Evolutionary conservation across 2,888 invertebrate species (phyloP).

Genomic region (Eumacrocentrus americanus): DNA sequence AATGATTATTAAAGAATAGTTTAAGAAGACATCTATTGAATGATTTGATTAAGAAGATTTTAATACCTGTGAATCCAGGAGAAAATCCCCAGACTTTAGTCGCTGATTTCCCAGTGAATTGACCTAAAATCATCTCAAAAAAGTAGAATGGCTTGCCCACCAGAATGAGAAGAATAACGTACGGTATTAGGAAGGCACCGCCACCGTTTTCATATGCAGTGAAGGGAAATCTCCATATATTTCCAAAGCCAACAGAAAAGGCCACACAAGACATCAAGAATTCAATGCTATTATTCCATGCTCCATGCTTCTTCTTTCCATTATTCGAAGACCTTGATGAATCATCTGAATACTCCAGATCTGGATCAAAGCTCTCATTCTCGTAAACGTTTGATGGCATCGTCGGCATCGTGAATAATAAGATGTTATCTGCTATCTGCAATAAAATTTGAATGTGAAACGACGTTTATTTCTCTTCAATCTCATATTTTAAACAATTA

Average conservation of each 20-base stretch:
- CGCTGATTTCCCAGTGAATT: constrained; percentile 81
- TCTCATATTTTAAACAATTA: too few species aligned
- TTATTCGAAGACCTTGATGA: too few species aligned
- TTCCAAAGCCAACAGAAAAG: constrained; percentile 73
- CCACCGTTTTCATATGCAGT: constrained; percentile 73
- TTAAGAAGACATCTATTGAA: too few species aligned
- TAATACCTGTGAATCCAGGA: constrained; percentile 67
- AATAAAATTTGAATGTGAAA: too few species aligned
- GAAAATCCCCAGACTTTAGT: constrained; percentile 74
- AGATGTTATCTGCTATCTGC: too few species aligned
- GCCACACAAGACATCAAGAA: constrained; percentile 72
- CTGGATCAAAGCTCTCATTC: too few species aligned
- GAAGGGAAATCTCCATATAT: constrained; percentile 74
- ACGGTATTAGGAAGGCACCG: constrained; percentile 73
- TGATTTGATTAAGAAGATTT: too few species aligned
- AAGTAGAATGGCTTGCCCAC: constrained; percentile 85
- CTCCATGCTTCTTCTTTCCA: constrained; percentile 33
- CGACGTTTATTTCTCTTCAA: too few species aligned
- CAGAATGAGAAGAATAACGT: constrained; percentile 70
- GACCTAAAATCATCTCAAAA: constrained; percentile 83
- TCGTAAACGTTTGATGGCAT: too few species aligned
- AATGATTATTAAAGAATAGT: too few species aligned
- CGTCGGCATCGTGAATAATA: too few species aligned
- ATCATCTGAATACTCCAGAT: too few species aligned
- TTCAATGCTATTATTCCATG: constrained; percentile 70